Evolutionary conservation across 2,888 invertebrate species (phyloP).

Genomic region (Sminthurinus aureus): DNA sequence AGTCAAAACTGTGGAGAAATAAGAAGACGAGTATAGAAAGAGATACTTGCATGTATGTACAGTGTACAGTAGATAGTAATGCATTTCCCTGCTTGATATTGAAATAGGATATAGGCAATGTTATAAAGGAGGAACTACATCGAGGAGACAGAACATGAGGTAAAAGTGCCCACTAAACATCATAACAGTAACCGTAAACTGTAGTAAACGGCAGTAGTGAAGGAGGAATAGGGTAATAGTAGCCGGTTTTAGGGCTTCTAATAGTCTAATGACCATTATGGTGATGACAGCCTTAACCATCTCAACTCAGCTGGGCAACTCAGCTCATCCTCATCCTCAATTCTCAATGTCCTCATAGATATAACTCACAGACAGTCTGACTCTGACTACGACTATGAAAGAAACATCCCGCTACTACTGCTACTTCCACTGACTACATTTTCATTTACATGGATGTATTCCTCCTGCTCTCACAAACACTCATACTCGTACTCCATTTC

Average conservation of each 20-base stretch:
- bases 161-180: conserved; percentile 29
- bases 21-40: no score
- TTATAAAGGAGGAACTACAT: not conserved
- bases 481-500: no score
- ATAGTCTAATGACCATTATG: conserved; percentile 40
- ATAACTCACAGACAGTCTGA: conserved; percentile 6
- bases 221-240: conserved; percentile 36
- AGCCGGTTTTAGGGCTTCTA: conserved; percentile 24
- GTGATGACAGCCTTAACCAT: conserved; percentile 28
- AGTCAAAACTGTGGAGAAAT: no score
- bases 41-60: no score
- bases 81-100: no score
- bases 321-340: not conserved
- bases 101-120: no score
- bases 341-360: not conserved
- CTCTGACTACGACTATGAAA: not conserved
- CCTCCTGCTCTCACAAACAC: not conserved
- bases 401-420: not conserved
- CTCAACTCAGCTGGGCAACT: conserved; percentile 32
- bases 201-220: conserved; percentile 19
- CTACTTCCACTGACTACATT: conserved; percentile 9
- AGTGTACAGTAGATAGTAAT: no score
- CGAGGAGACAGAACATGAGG: conserved; percentile 20
- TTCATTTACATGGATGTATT: not conserved
- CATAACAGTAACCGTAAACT: conserved; percentile 34